Base-by-base conservation (phyloP, 2,797 vertebrate genomes). In the Sebastes steindachneri region DNA sequence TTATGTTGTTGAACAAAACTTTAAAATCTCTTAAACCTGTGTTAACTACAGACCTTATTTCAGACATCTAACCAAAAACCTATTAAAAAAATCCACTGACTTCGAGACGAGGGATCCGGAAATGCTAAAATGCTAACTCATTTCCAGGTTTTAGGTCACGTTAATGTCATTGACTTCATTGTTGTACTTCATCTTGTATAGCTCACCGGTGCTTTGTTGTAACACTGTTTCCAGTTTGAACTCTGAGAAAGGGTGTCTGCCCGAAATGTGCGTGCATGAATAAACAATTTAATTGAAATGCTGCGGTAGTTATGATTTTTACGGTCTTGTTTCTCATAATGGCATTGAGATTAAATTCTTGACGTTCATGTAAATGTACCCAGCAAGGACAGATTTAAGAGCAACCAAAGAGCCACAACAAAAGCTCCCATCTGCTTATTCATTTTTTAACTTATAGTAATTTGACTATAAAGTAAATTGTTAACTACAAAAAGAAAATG, bases 401-500 rank as follows among this genome's bases (percentile, higher is more conserved):
- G 58, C 78, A 73, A 68, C 58, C 64, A 31, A 64, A 76, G 75
- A 89, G 77, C 75, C 77, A 79, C 67, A 89, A 69, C 51, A 81
- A 87, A 77, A 75, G 74, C 69, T 82, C 76, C 60, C 29, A 63
- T 75, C 31, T 81, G 70, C 71, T 62, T 60, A 45, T 78, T 85
- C 12, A 53, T 68, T 75, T 48, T 80, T 79, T 37, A 71, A 86
- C 59, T 79, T 79, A 86, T 66, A 82, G 70, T 67, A 86, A 51
- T 71, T 86, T 85, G 48, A 71, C 88, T 86, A 92, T 55, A 85
- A 88, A 65, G 41, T 79, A 91, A 82, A 64, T 84, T 68, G 35
- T 88, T 71, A 83, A 84, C 84, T 89, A 92, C 77, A 89, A 90
- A 90, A 90, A 84, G 33, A 79, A 84, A 89, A 84, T 19, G 45